Conservation (phyloP, 2,797 vertebrate genomes). For the Synanceia verrucosa region DNA sequence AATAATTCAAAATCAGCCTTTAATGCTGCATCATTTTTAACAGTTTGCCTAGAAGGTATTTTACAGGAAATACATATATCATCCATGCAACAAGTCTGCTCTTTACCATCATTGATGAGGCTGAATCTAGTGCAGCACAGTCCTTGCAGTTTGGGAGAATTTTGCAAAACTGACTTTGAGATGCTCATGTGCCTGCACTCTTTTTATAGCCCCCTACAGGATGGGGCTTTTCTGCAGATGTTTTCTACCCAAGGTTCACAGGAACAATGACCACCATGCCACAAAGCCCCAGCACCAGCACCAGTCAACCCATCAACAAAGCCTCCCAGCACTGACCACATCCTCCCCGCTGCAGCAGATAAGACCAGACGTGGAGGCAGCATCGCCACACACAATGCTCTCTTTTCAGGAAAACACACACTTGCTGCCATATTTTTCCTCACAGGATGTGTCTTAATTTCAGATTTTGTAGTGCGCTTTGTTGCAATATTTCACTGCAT, state of each 20-base stretch:
- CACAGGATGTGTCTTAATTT: constrained; percentile 75
- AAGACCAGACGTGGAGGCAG: constrained; percentile 68
- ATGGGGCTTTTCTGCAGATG: constrained; percentile 42
- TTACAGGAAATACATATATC: not conserved
- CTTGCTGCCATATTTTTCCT: constrained; percentile 75
- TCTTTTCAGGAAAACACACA: constrained; percentile 75
- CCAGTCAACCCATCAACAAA: constrained; percentile 71
- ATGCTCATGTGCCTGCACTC: constrained; percentile 16
- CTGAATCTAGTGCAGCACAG: not conserved
- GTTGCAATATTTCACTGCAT: constrained; percentile 64
- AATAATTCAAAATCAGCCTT: constrained; percentile 15
- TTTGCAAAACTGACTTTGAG: constrained; percentile 45
- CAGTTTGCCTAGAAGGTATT: not conserved
- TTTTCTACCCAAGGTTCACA: constrained; percentile 48
- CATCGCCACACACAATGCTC: constrained; percentile 35
- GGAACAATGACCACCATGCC: constrained; percentile 77
- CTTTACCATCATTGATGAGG: constrained; percentile 69
- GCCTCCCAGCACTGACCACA: constrained; percentile 78
- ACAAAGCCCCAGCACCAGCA: constrained; percentile 65
- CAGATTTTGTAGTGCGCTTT: constrained; percentile 29
- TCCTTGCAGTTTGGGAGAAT: constrained; percentile 35
- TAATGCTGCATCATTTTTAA: not conserved
- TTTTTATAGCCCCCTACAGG: constrained; percentile 66
- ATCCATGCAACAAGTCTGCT: not conserved
- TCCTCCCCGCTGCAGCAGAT: constrained; percentile 79